Base-by-base conservation (phyloP, 2,888 invertebrate genomes). In the Dryococelus australis region DNA sequence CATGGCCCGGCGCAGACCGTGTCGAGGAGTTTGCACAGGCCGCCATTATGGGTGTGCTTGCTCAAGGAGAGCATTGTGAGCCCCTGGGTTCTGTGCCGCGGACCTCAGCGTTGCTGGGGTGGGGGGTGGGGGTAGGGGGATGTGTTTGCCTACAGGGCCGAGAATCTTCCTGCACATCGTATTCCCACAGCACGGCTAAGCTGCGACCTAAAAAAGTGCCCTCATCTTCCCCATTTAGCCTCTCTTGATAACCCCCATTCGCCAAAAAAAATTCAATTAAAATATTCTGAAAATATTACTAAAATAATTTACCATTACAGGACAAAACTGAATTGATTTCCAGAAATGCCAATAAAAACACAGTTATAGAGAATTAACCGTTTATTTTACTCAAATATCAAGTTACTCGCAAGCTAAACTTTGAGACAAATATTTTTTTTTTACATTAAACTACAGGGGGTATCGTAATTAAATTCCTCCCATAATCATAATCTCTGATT, bases 61-160 rank as follows among this genome's bases (percentile, higher is more conserved):
- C 83, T 83, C 83, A 83, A 83, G 83, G 83, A 83, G 43, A 27
- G 83, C 83, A 83, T 83, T 83, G 83, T 83, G 43, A 28, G 83
- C 35, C 83, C 65, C 65, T 65, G 65, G 65, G 65, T 12, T 65
- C 65, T n/a, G 65, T 3, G 65, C 20, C 65, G 65, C 65, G n/a
- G 65, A 16, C 16, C 20, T 6, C 20, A 65, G 65, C 16, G 10
- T 12, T 8, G 20, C 5, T 12, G 65, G 16, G 65, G 8, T 1
- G 20, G 65, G n/a, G 65, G 8, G 47, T 10, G 47, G 2, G 47
- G 12, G 47, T 5, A 13, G 65, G 24, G 0, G 10, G n/a, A 65
- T 3, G 24, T 65, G 65, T 65, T 65, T 65, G 65, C 65, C 10
- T n/a, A 24, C 65, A 10, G 65, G 65, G 65, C 24, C 8, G 24